Evolutionary conservation across 1,140 invertebrate genomes (phyloP), one percentile per base, ranked within the genome.

Genomic region (Uloborus diversus): DNA sequence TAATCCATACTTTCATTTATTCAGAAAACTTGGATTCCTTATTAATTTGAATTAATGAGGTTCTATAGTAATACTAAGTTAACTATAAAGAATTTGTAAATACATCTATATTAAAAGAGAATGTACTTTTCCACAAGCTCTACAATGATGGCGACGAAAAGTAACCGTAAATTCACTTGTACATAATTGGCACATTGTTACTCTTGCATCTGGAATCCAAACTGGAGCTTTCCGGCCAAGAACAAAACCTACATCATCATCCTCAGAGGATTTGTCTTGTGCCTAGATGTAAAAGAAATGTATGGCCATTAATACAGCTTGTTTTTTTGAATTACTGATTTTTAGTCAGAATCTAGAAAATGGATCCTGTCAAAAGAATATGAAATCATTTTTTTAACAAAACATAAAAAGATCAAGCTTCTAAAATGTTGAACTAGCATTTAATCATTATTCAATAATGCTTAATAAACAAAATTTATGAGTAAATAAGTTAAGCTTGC

Each of bases 151-250:
- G 80, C 92, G 89, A 65, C 93, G 88, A 85, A 91, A 92, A 80
- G 91, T 92, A 14, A 93, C 89, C 3, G 91, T 92, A 85, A 94
- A 94, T 81, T 91, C 90, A 28, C 87, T 86, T 25, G 90, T 90
- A 86, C 93, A 94, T n/a, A 90, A 83, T 88, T 93, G 92, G 84
- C 92, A 94, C 88, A 91, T 92, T 2, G 91, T 91, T 0, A 92
- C 91, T 32, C 92, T 87, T 49, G 89, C 88, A 84, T 92, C 90
- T 59, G 91, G 92, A 49, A 93, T 89, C 89, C 92, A 90, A 27
- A 92, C 88, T 7, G 92, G 91, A 32, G 91, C 91, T 86, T 90
- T 83, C 20, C 75, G 65, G 5, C 84, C 84, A 3, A 84, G 33
- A 11, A 70, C 68, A 59, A 68, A 80, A 13, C 35, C 35, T 13